A percentile compares a stretch with the other conserved stretches of the same genome.
phyloP scores from a whole-genome alignment of 2,113 vertebrate genomes.

The Rallus limicola region DNA sequence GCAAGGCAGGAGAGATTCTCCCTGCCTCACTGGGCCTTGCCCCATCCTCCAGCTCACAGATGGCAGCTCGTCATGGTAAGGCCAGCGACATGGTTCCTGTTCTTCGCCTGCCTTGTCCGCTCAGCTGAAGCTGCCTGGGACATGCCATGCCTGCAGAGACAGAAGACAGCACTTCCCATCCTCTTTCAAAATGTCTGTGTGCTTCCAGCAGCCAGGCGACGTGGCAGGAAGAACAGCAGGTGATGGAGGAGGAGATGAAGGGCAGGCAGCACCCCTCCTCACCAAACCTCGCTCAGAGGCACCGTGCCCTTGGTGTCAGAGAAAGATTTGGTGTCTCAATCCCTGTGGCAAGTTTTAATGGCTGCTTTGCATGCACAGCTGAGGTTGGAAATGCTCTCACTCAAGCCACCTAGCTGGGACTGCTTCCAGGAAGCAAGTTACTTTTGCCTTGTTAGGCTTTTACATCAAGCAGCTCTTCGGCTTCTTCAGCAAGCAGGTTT shows the following conservation, averaged over 20 bases:
- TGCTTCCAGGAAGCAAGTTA: neutral
- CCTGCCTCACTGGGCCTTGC: neutral
- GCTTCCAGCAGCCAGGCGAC: neutral
- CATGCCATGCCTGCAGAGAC: neutral
- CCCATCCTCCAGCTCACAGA: neutral
- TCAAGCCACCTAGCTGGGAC: neutral
- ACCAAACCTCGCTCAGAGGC: rapidly evolving
- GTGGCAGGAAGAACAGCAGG: neutral
- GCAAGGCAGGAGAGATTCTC: neutral
- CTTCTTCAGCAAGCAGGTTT: neutral
- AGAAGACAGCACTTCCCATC: neutral
- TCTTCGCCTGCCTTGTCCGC: neutral
- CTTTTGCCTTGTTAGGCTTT: conserved; percentile 15
- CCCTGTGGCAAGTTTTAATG: neutral
- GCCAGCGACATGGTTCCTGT: neutral
- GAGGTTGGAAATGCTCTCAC: neutral
- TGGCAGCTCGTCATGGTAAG: neutral
- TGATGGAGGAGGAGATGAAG: neutral
- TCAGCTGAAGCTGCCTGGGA: neutral
- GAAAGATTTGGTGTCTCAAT: neutral
- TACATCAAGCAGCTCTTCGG: neutral
- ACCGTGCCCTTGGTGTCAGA: neutral
- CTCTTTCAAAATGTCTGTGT: neutral
- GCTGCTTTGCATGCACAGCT: neutral
- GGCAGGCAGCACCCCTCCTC: neutral